Base-by-base conservation (phyloP, 2,797 vertebrate genomes). In the Dipus sagitta region DNA sequence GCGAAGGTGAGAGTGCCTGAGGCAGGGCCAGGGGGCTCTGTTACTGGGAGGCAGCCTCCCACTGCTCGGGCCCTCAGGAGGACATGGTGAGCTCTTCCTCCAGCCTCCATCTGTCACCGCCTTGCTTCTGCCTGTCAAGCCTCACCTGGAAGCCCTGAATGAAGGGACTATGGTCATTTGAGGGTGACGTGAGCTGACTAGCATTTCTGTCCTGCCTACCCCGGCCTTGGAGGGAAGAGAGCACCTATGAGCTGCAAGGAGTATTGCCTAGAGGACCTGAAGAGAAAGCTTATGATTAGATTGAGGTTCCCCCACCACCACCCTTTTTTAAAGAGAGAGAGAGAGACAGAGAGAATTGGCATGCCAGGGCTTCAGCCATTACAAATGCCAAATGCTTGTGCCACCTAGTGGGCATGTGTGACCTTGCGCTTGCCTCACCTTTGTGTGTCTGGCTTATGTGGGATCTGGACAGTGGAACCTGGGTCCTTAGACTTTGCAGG, bases 131-230 rank as follows among this genome's bases (percentile, higher is more conserved):
- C 67, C 67, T 60, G 60, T 0, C 77, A 60, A 32, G 72, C 30
- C 17, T n/a, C 77, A 38, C 20, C 14, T 28, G 26, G 47, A 72
- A 58, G 74, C 38, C 14, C 10, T 20, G 4, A 75, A 14, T 18
- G 28, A 80, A n/a, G 60, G 15, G n/a, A 38, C 18, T 6, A 0
- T 32, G 34, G 72, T 32, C 32, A 28, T 71, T 30, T 80, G 78
- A 94, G 88, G 60, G 70, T 86, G 60, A 65, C 42, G 71, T 54
- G 70, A 47, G 79, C 52, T 82, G 84, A 67, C 6, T n/a, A 21
- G 84, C 2, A 23, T 76, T 54, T 68, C 10, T 26, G 6, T 75
- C 42, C n/a, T 60, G 1, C 24, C 2, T 75, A 28, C 38, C 7
- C 5, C 15, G 12, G 4, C 70, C 12, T 52, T 30, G 17, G 38